A percentile compares a stretch with the other conserved stretches of the same genome.
These are phyloP conservation scores for Rhagoletis pomonella DNA, from an alignment of 1,140 invertebrate genomes.

Conservation along the genomic window DNA sequence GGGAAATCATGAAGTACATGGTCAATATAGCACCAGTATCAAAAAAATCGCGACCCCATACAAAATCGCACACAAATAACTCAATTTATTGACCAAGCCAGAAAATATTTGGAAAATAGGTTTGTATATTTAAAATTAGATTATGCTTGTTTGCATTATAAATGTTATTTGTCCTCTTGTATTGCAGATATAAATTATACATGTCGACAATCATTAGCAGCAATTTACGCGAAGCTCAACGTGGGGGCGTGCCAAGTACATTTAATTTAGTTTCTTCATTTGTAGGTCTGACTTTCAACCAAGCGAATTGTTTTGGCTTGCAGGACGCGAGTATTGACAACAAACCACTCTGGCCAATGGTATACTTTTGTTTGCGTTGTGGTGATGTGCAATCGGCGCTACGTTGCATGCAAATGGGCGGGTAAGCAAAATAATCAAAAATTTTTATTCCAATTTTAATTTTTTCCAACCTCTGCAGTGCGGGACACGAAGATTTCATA, in stretches of 20 bases:
- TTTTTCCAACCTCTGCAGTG: constrained; percentile 60
- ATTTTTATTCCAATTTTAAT: constrained; percentile 30
- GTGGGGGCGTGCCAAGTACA: constrained; percentile 91
- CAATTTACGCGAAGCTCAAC: constrained; percentile 84
- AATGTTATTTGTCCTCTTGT: constrained; percentile 44
- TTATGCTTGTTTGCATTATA: not conserved
- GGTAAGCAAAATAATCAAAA: constrained; percentile 72
- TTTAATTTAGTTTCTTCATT: constrained; percentile 89
- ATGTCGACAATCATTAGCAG: constrained; percentile 88
- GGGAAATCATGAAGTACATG: constrained; percentile 91
- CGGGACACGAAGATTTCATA: constrained; percentile 82
- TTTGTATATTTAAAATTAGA: constrained; percentile 64
- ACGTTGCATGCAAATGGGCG: constrained; percentile 83
- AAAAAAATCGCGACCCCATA: constrained; percentile 81
- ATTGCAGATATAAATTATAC: constrained; percentile 85
- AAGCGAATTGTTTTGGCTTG: constrained; percentile 77
- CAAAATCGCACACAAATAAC: constrained; percentile 80
- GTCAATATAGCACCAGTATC: constrained; percentile 83
- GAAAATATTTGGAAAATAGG: constrained; percentile 89
- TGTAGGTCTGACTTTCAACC: constrained; percentile 80
- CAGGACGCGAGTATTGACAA: constrained; percentile 86
- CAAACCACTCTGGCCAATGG: constrained; percentile 85
- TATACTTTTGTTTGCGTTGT: constrained; percentile 93
- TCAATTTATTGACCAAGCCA: constrained; percentile 85
- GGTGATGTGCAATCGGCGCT: constrained; percentile 90